Evolutionary conservation across 2,113 vertebrate genomes (phyloP).

Genomic region (Hiodon alosoides): DNA sequence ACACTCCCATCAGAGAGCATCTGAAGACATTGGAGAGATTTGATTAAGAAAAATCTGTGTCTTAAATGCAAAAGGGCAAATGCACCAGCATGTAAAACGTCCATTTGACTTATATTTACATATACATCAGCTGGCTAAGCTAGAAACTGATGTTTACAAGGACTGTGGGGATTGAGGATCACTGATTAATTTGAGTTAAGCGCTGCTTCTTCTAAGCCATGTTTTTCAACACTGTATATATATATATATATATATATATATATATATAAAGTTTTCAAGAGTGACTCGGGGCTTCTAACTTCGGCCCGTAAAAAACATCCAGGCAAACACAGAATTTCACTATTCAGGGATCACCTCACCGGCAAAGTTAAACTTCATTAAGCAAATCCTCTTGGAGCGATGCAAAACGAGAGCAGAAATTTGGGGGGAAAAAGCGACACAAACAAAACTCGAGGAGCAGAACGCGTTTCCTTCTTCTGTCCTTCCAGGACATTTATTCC

Average conservation of each 20-base stretch:
- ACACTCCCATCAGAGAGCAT: no score
- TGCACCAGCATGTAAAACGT: not conserved
- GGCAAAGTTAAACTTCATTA: constrained; percentile 36
- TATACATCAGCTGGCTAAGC: not conserved
- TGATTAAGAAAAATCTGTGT: no score
- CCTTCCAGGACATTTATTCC: not conserved
- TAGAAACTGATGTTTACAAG: not conserved
- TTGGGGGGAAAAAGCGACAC: not conserved
- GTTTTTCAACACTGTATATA: not conserved
- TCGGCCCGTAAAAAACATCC: constrained; percentile 11
- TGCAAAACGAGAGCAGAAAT: constrained; percentile 50
- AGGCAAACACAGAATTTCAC: constrained; percentile 24
- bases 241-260: no score
- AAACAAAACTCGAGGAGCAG: not conserved
- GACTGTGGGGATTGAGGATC: not conserved
- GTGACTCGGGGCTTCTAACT: no score
- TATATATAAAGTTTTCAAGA: no score
- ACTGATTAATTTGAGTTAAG: not conserved
- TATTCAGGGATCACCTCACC: constrained; percentile 32
- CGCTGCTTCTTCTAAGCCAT: not conserved
- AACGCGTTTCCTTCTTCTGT: not conserved
- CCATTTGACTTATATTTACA: not conserved
- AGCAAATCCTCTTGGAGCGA: constrained; percentile 57
- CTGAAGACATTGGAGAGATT: no score
- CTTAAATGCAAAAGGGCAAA: not conserved